Base-by-base conservation (phyloP, 1,140 invertebrate species). In the Drosophila orosa region DNA sequence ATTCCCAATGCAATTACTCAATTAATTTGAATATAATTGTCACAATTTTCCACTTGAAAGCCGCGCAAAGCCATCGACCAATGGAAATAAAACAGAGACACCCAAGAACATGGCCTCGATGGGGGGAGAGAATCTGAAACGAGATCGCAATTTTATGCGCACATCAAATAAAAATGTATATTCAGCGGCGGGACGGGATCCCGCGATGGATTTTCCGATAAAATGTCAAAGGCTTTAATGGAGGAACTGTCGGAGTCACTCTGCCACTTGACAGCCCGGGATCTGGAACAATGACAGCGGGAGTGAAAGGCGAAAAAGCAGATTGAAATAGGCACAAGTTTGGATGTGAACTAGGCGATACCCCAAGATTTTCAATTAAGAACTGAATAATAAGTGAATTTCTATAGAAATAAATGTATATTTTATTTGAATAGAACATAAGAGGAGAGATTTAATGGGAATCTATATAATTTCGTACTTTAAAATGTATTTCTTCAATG, bases 11-110 rank as follows among this genome's bases (percentile, higher is more conserved):
- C 84, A 87, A 87, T 87, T 87, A 87, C 84, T 86, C 82, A 90
- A 90, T 90, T 90, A 90, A 90, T 90, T 90, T 75, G 79, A 83
- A 90, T 90, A 87, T 90, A 90, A 90, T 90, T 90, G 86, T 90
- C 86, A 87, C 83, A 86, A 83, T 87, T 76, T 78, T 73, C 82
- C 87, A 90, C 86, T 90, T 90, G 81, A 90, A 79, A 72, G 68
- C 59, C 65, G 31, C 52, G 66, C 74, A 73, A 68, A 79, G 60
- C 68, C 55, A 57, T 29, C 58, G 68, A 52, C 48, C 78, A 48
- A 77, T 69, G 73, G 66, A 90, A 55, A 78, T 66, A 75, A 82
- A 90, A 71, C 79, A 90, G 67, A 77, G 76, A 74, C 61, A 58
- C 42, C 67, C 61, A 76, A 73, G 59, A 56, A 69, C 47, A 19